Evolutionary conservation across 2,888 invertebrate genomes (phyloP).

Genomic region (Desoria tigrina): DNA sequence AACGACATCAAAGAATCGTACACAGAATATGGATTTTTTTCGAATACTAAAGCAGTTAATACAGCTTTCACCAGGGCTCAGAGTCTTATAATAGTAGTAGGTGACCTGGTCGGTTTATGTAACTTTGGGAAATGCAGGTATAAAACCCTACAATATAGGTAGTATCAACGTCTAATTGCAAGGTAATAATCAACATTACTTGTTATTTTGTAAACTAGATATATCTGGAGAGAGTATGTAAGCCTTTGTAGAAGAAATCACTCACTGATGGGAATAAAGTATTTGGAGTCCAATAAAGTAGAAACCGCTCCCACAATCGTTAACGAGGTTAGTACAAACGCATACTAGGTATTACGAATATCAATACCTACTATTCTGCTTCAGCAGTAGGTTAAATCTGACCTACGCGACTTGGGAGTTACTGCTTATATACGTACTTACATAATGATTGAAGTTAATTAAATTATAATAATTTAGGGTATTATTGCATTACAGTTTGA

Average conservation of each 20-base stretch:
- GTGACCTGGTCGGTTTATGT: constrained; percentile 78
- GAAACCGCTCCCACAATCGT: neutral
- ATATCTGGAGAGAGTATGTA: constrained; percentile 70
- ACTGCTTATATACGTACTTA: no score
- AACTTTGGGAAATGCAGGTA: constrained; percentile 73
- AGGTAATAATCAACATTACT: no score
- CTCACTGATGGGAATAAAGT: constrained; percentile 23
- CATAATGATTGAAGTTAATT: no score
- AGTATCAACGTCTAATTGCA: no score
- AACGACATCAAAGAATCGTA: neutral
- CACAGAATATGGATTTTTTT: constrained; percentile 75
- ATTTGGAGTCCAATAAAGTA: neutral
- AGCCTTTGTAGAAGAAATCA: constrained; percentile 24
- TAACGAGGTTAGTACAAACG: neutral
- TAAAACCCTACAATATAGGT: constrained; percentile 14
- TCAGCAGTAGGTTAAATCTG: no score
- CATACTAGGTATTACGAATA: no score
- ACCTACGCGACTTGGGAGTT: no score
- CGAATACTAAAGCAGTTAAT: constrained; percentile 76
- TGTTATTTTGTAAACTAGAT: constrained; percentile 59
- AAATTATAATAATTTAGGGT: no score
- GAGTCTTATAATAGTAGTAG: constrained; percentile 78
- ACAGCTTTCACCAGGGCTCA: constrained; percentile 80
- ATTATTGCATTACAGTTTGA: no score
- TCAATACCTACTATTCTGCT: no score